Base-by-base conservation (phyloP, 2,797 vertebrate genomes). In the Malurus leucopterus region DNA sequence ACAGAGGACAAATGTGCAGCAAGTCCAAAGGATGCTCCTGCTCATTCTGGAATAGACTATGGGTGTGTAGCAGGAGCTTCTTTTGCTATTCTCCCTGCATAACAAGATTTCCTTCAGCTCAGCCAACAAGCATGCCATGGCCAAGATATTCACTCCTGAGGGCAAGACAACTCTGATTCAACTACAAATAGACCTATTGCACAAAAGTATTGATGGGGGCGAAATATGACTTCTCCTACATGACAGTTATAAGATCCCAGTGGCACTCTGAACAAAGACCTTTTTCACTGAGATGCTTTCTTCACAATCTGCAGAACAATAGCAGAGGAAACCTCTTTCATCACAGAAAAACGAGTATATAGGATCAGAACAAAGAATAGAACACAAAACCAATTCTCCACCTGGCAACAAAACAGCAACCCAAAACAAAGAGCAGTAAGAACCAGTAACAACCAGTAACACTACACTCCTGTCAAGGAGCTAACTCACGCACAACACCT, bases 141-240 rank as follows among this genome's bases (percentile, higher is more conserved):
- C 27, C 64, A 76, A 54, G 17, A n/a, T 2, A 50, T 10, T 29
- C 50, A 47, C 10, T 43, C 19, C 11, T 29, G 22, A 58, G 17
- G 24, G 49, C 41, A 69, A 43, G 5, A n/a, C 40, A 87, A 4
- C 47, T 57, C 64, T 27, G 68, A 58, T 82, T 54, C 26, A 65
- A 44, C 55, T 41, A 70, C 30, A 47, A 69, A 62, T 0, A 75
- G 43, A 63, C 2, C 2, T 1, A 78, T 4, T 51, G 32, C 41
- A 67, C 43, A 41, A n/a, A 53, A 53, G 8, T 29, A 40, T 0
- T 55, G 15, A 13, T 0, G 1, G 4, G 3, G 12, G 5, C 2
- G 6, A 34, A 36, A 46, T 14, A 63, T 16, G 4, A 73, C 13
- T 49, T 30, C 64, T 43, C n/a, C 29, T 7, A 59, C 2, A 1